Conservation (phyloP, 2,888 invertebrate genomes). For the Uloborus plumipes region DNA sequence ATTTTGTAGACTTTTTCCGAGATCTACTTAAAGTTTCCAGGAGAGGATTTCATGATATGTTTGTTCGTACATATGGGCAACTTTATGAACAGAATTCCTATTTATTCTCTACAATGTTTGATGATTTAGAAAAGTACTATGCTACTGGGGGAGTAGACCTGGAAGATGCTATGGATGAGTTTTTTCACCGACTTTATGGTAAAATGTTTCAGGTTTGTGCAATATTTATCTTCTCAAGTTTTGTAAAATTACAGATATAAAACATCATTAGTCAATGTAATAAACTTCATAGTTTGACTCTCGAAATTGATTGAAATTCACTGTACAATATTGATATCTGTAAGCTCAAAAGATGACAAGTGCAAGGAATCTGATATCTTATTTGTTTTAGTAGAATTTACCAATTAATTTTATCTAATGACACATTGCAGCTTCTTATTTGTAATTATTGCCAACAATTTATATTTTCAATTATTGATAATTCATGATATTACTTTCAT, state of each 20-base stretch:
- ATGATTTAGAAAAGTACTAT: slow-evolving; percentile 91
- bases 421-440: no score
- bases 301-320: no score
- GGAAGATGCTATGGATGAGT: slow-evolving; percentile 88
- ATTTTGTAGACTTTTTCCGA: slow-evolving; percentile 84
- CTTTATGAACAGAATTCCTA: slow-evolving; percentile 94
- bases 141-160: slow-evolving; percentile 86
- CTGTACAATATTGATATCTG: no score
- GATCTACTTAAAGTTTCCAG: slow-evolving; percentile 86
- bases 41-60: slow-evolving; percentile 93
- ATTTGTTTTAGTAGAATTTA: no score
- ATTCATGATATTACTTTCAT: no score
- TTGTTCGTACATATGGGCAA: slow-evolving; percentile 93
- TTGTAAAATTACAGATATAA: background rate
- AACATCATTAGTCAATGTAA: no score
- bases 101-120: slow-evolving; percentile 92
- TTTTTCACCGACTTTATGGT: slow-evolving; percentile 92
- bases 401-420: no score
- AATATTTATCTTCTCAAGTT: background rate
- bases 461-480: no score
- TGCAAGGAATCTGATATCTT: no score
- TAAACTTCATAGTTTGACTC: no score
- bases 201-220: slow-evolving; percentile 82
- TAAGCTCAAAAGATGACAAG: no score
- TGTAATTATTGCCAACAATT: no score